Percentiles rank a stretch among this genome's conserved stretches.
These are phyloP conservation scores for Pocillopora meandrina DNA, from an alignment of 92 coral and sea anemone species.

Conservation along the genomic window DNA sequence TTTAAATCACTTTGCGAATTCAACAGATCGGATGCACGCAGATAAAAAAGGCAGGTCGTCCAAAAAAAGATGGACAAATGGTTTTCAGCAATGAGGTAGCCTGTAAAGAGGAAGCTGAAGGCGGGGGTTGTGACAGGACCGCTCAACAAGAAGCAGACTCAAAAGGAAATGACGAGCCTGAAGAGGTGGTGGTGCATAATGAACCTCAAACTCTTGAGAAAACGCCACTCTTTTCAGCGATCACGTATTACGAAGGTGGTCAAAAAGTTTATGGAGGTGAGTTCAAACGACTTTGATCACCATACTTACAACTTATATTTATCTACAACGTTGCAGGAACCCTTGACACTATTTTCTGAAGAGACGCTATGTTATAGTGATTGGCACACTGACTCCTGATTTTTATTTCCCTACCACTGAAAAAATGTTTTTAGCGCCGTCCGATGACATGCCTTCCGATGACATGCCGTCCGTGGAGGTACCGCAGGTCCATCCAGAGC, in stretches of 20 bases:
- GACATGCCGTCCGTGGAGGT: not conserved
- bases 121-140: not conserved
- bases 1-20: too few relatives aligned
- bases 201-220: slow-evolving; percentile 1
- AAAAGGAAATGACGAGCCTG: slow-evolving; percentile 1
- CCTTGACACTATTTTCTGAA: too few relatives aligned
- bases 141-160: not conserved
- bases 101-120: not conserved
- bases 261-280: slow-evolving; percentile 3
- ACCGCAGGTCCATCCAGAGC: slow-evolving; percentile 28
- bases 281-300: not conserved
- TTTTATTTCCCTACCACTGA: too few relatives aligned
- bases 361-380: too few relatives aligned
- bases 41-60: too few relatives aligned
- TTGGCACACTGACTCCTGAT: too few relatives aligned
- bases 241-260: slow-evolving; percentile 25
- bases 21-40: not conserved
- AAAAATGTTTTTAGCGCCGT: not conserved
- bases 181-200: slow-evolving; percentile 13
- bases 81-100: slow-evolving; percentile 2
- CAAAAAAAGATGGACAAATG: not conserved
- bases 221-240: slow-evolving; percentile 19
- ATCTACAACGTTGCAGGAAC: too few relatives aligned
- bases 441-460: not conserved
- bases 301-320: too few relatives aligned